Evolutionary conservation across 2,888 invertebrate genomes (phyloP), one percentile per base, ranked within the genome.

Genomic region (Lacanobia oleracea): DNA sequence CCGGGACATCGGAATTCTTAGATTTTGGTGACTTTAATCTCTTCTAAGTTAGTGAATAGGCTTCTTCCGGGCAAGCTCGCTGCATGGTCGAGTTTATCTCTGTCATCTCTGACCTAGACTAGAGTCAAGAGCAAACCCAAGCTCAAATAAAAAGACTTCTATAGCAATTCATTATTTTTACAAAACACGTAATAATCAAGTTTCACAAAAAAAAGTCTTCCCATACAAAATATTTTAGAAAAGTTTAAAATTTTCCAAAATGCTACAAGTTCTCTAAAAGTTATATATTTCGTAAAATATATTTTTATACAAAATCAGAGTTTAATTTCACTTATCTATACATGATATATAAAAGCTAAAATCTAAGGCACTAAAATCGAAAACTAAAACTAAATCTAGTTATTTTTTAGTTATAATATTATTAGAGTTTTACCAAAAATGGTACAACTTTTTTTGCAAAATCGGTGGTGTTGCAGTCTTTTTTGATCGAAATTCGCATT

Each of bases 391-490:
- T 81, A 84, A 51, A 37, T 67, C 77, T 80, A 80, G 23, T 53
- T 57, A 57, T 54, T 54, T 51, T 57, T 59, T 45, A 76, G 40
- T 48, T 69, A 14, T 21, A 51, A 65, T 37, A 74, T 66, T 79
- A 84, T 45, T 51, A 1, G 0, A 81, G 67, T 53, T 45, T 37
- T 67, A 84, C 75, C 85, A 84, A 82, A 84, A 75, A 86, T 23
- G 85, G 72, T 69, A 63, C 37, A 53, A 53, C 62, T 37, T 64
- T 48, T 27, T 51, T 59, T 23, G n/a, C 27, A 61, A 74, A 75
- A 73, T 84, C 84, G 87, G 84, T 84, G 84, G 87, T 43, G 8
- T 4, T 10, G 62, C 84, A 84, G 84, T 84, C 84, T 84, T 73
- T 40, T 75, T 65, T 50, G 37, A 48, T 72, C 0, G 45, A 73